Evolutionary conservation across 2,113 vertebrate species (phyloP).

Genomic region (Podarcis cretensis): DNA sequence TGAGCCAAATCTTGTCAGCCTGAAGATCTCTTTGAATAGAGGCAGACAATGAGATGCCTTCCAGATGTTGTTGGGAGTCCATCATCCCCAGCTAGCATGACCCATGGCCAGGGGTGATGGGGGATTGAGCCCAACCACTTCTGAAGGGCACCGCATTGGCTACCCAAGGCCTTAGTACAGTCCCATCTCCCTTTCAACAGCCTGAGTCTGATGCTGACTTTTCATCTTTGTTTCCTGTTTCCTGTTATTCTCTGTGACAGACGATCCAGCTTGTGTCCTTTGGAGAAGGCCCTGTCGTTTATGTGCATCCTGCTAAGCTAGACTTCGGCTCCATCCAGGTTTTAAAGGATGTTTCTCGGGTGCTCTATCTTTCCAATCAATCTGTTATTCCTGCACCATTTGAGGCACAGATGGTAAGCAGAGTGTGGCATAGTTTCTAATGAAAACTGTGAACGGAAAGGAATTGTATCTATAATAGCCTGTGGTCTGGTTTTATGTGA

Average conservation of each 20-base stretch:
- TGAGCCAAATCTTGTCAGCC: background rate
- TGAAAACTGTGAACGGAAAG: background rate
- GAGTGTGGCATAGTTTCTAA: background rate
- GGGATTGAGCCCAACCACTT: background rate
- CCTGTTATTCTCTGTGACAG: constrained; percentile 66
- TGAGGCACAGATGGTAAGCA: constrained; percentile 78
- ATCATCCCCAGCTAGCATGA: too few species aligned
- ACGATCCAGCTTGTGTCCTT: constrained; percentile 68
- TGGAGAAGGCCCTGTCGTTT: constrained; percentile 82
- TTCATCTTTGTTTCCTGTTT: background rate
- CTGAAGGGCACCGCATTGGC: background rate
- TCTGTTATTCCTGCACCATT: constrained; percentile 81
- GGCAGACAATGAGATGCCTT: background rate
- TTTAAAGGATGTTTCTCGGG: constrained; percentile 73
- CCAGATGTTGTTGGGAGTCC: background rate
- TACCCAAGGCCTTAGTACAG: background rate
- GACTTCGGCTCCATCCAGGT: constrained; percentile 84
- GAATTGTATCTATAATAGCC: background rate
- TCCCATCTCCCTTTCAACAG: background rate
- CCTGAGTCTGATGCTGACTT: background rate
- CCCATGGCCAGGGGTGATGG: background rate
- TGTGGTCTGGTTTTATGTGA: background rate
- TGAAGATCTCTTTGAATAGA: background rate
- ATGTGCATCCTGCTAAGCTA: constrained; percentile 66
- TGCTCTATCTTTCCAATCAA: constrained; percentile 80